Base-by-base conservation (phyloP, 1,140 invertebrate genomes). In the Drosophila grimshawi region DNA sequence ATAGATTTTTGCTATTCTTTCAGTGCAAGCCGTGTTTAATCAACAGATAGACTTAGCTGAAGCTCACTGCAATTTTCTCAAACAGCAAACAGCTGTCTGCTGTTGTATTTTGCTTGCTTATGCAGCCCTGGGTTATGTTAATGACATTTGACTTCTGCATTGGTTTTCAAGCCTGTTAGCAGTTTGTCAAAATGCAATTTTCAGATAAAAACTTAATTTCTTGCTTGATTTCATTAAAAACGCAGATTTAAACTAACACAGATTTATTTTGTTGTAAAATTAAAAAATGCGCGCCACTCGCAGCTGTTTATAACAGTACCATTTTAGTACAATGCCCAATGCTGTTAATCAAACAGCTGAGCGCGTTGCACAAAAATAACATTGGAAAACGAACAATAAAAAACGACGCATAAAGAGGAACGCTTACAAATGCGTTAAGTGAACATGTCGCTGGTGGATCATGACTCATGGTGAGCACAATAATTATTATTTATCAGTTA, bases 391-490 rank as follows among this genome's bases (percentile, higher is more conserved):
- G 43, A 41, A 60, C 45, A 66, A 52, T 11, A 72, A 43, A 66
- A 60, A 53, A 60, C 27, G 41, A 67, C 70, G 70, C 48, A 19
- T 32, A 19, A 11, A 27, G 30, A 45, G 45, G 4, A 59, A 73
- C 64, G 64, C 64, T 35, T 49, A 37, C 64, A 67, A 67, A 67
- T 73, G 70, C 39, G 39, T 8, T 53, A 73, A 73, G 4, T 6
- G 57, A 76, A 78, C 78, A 92, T 92, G 91, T 75, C 90, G 33
- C 70, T 92, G 5, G 77, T 92, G 33, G 91, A 92, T 78, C 85
- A 92, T 78, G 91, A 92, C 65, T 91, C 91, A 61, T 92, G 91
- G 82, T 86, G 80, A 56, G 32, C 19, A 35, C 27, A 55, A 10
- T 46, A 61, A 8, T 11, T 35, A 51, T 43, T n/a, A 49, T 41